Conservation (phyloP, 2,113 vertebrate species). For the Lethenteron camtschaticum region DNA sequence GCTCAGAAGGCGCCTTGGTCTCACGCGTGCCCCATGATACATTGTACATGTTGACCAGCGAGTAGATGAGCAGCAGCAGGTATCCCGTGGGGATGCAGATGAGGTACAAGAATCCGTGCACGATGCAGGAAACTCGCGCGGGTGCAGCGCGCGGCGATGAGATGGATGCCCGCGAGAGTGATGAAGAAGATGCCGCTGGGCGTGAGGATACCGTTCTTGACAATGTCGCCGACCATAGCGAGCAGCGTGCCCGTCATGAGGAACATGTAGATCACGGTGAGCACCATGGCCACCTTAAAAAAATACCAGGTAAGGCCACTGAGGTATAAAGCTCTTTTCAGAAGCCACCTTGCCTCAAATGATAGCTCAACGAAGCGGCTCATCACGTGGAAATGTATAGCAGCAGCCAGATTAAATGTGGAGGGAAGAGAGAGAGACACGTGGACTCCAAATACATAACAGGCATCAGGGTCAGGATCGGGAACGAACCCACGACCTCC, state of each 20-base stretch:
- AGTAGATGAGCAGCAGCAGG: constrained; percentile 39
- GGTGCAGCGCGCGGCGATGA: constrained; percentile 33
- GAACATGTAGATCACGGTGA: constrained; percentile 38
- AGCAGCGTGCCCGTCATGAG: constrained; percentile 39
- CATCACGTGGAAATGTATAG: too few species aligned
- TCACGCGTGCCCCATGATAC: constrained; percentile 45
- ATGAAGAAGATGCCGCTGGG: constrained; percentile 36
- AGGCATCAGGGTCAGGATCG: too few species aligned
- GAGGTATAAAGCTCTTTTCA: too few species aligned
- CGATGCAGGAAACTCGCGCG: constrained; percentile 28
- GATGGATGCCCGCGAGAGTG: constrained; percentile 27
- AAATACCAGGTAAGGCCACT: too few species aligned
- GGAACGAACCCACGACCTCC: too few species aligned
- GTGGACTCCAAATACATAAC: too few species aligned
- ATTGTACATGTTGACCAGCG: constrained; percentile 37
- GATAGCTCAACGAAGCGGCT: too few species aligned
- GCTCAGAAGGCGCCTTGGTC: constrained; percentile 12
- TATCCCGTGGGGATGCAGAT: constrained; percentile 45
- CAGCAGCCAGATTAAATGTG: too few species aligned
- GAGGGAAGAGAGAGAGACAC: too few species aligned
- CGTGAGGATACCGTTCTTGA: constrained; percentile 27
- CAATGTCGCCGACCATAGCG: constrained; percentile 31
- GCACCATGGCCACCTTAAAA: constrained; percentile 20
- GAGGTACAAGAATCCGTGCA: constrained; percentile 45
- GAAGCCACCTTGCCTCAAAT: too few species aligned